Conservation (phyloP, 2,113 vertebrate species). For the Dinomys branickii region DNA sequence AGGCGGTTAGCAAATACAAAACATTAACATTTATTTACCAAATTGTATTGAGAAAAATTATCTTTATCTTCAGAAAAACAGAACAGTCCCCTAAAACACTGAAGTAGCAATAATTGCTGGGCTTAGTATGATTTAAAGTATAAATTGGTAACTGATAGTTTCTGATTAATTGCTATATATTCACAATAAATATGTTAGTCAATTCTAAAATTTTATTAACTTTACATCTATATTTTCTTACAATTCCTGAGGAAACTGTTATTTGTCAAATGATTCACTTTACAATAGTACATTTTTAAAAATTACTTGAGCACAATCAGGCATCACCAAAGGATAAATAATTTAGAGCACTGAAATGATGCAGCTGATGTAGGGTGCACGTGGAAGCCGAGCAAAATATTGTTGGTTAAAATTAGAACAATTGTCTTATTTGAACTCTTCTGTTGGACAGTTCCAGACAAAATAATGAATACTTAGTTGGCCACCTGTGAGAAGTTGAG, state of each 20-base stretch:
- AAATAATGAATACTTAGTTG: neutral
- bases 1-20: neutral
- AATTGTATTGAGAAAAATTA: neutral
- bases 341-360: neutral
- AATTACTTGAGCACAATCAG: neutral
- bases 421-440: neutral
- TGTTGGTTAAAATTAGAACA: neutral
- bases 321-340: neutral
- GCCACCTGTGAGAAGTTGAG: neutral
- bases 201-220: neutral
- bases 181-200: neutral
- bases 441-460: neutral
- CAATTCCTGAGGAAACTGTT: neutral
- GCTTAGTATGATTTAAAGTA: neutral
- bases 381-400: neutral
- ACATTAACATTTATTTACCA: neutral
- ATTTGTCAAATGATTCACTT: neutral
- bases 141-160: neutral
- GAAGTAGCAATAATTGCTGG: neutral
- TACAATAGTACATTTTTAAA: neutral
- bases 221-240: neutral
- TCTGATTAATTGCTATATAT: slow-evolving; percentile 40
- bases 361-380: neutral
- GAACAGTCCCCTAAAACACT: neutral
- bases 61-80: slow-evolving; percentile 1